Conservation (phyloP, 2,113 vertebrate species). For the Fregata magnificens region DNA sequence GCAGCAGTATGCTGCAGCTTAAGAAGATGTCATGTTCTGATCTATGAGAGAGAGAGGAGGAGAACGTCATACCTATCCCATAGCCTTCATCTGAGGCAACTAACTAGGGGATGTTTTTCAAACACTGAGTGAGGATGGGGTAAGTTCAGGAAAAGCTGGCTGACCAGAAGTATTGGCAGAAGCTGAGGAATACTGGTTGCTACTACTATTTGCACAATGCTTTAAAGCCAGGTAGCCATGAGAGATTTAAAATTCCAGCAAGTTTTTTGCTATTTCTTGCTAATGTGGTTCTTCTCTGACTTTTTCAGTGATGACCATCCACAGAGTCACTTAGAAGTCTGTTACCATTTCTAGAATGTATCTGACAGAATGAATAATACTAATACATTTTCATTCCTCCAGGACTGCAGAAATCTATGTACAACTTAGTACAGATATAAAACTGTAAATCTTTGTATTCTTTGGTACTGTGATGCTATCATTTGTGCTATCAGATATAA, state of each 20-base stretch:
- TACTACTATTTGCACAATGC: conserved; percentile 13
- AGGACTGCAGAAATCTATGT: background rate
- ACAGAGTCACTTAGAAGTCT: conserved; percentile 43
- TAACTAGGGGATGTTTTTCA: background rate
- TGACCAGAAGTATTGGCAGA: background rate
- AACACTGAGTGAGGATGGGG: background rate
- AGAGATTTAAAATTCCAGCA: conserved; percentile 59
- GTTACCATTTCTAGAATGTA: conserved; percentile 49
- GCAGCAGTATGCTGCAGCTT: background rate
- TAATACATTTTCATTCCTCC: conserved; percentile 42
- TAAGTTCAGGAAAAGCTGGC: background rate
- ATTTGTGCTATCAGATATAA: background rate
- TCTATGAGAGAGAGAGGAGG: background rate
- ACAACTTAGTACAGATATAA: background rate
- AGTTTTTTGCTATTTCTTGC: conserved; percentile 50
- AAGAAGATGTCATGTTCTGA: background rate
- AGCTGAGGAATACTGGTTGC: background rate
- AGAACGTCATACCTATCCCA: background rate
- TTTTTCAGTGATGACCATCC: conserved; percentile 48
- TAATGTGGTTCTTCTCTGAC: conserved; percentile 30
- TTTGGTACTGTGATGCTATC: background rate
- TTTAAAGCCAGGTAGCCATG: conserved; percentile 25
- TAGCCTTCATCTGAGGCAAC: background rate
- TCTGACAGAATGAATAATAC: conserved; percentile 29
- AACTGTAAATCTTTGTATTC: conserved; percentile 1